These are phyloP conservation scores for Taurulus bubalis DNA, from an alignment of 2,113 vertebrate genomes.

Conservation along the genomic window DNA sequence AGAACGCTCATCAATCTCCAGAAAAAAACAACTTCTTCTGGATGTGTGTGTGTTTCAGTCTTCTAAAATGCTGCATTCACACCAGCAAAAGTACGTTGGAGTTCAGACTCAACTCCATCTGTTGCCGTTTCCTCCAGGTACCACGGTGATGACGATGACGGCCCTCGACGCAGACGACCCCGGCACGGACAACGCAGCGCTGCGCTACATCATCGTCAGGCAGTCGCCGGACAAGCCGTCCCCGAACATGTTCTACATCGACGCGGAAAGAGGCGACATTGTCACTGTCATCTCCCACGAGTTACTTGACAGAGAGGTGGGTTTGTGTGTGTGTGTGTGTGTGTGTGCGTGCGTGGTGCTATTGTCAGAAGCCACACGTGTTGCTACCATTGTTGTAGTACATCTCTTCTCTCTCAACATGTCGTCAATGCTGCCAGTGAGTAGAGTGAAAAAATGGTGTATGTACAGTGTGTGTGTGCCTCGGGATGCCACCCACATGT, in stretches of 20 bases:
- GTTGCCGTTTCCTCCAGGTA: conserved; percentile 81
- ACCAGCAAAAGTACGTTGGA: background rate
- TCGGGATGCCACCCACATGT: no score
- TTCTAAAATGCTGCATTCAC: background rate
- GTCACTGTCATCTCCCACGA: conserved; percentile 92
- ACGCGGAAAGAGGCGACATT: conserved; percentile 95
- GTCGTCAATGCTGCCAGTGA: background rate
- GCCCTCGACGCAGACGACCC: conserved; percentile 94
- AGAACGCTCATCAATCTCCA: background rate
- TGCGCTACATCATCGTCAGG: conserved; percentile 93
- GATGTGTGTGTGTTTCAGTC: background rate
- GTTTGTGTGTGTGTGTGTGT: conserved; percentile 42
- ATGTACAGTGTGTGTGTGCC: background rate
- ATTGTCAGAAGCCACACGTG: conserved; percentile 6
- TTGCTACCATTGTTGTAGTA: background rate
- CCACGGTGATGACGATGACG: conserved; percentile 94
- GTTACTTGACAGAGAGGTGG: conserved; percentile 94
- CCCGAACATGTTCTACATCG: conserved; percentile 98
- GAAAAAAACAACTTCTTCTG: background rate
- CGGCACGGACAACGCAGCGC: conserved; percentile 91
- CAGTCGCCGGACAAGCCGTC: conserved; percentile 95
- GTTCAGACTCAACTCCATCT: background rate
- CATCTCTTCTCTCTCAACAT: background rate
- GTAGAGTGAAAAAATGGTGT: background rate
- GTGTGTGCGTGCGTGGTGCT: conserved; percentile 18